Evolutionary conservation across 92 coral and sea anemone genomes (phyloP).

Genomic region (Actinostola sp.): DNA sequence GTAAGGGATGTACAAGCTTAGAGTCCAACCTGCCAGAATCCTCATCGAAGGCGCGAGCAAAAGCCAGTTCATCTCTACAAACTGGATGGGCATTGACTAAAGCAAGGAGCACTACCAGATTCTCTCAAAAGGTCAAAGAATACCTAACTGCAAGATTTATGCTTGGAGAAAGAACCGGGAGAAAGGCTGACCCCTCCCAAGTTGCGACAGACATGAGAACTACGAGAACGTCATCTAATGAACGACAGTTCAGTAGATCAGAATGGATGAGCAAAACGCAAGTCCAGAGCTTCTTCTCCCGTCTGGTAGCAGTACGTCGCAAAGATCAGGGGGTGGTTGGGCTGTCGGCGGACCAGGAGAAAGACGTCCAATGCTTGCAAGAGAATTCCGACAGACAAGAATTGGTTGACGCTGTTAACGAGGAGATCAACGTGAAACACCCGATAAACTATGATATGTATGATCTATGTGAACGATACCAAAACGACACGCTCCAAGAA

Average conservation of each 20-base stretch:
- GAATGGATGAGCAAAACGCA: slow-evolving; percentile 71
- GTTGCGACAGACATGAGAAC: slow-evolving; percentile 63
- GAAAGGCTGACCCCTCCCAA: slow-evolving; percentile 72
- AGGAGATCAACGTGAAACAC: slow-evolving; percentile 38
- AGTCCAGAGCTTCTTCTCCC: slow-evolving; percentile 69
- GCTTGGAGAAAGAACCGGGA: slow-evolving; percentile 70
- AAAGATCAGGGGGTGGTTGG: slow-evolving; percentile 44
- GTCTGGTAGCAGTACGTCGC: slow-evolving; percentile 73
- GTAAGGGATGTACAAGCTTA: background rate
- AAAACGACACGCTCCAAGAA: slow-evolving; percentile 36
- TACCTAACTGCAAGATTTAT: slow-evolving; percentile 69
- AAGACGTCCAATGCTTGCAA: slow-evolving; percentile 63
- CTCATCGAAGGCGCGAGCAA: background rate
- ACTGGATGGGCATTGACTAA: slow-evolving; percentile 70
- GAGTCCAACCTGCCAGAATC: background rate
- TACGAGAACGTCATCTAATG: slow-evolving; percentile 39
- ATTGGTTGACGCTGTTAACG: slow-evolving; percentile 27
- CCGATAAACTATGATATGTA: slow-evolving; percentile 58
- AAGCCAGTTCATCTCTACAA: slow-evolving; percentile 35
- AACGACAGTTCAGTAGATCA: slow-evolving; percentile 59
- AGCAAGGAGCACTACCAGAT: slow-evolving; percentile 57
- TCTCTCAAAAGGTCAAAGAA: slow-evolving; percentile 67
- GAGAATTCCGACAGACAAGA: slow-evolving; percentile 51
- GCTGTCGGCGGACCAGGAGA: slow-evolving; percentile 58
- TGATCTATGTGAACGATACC: slow-evolving; percentile 58